Evolutionary conservation across 2,888 invertebrate species (phyloP).

Genomic region (Hemaris fuciformis): DNA sequence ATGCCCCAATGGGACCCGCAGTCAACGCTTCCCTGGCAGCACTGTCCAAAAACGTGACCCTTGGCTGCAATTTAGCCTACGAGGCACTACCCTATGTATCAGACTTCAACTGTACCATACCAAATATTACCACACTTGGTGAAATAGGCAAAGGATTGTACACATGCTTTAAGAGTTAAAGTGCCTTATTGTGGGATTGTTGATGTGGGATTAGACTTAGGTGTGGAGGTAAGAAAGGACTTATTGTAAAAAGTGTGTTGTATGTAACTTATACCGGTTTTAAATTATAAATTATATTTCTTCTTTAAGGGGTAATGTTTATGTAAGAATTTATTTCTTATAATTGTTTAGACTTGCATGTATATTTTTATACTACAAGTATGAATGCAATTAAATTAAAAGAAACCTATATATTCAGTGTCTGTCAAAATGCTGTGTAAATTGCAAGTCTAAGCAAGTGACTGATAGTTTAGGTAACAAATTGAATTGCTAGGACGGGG

Average conservation of each 20-base stretch:
- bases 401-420: no score
- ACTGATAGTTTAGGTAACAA: no score
- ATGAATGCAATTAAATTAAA: no score
- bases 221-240: not conserved
- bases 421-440: no score
- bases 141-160: conserved; percentile 40
- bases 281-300: no score
- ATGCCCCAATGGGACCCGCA: conserved; percentile 16
- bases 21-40: conserved; percentile 8
- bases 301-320: no score
- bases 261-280: not conserved
- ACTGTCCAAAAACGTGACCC: conserved; percentile 28
- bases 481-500: no score
- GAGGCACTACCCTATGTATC: conserved; percentile 24
- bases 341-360: no score
- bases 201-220: not conserved
- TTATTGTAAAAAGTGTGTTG: not conserved
- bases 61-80: conserved; percentile 39
- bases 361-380: no score
- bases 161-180: conserved; percentile 40
- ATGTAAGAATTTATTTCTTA: no score
- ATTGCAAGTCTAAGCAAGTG: no score
- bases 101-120: conserved; percentile 46
- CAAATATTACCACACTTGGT: conserved; percentile 27
- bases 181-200: not conserved